phyloP scores from a whole-genome alignment of 2,888 invertebrate species.

The Scaptomyza caliginosa region DNA sequence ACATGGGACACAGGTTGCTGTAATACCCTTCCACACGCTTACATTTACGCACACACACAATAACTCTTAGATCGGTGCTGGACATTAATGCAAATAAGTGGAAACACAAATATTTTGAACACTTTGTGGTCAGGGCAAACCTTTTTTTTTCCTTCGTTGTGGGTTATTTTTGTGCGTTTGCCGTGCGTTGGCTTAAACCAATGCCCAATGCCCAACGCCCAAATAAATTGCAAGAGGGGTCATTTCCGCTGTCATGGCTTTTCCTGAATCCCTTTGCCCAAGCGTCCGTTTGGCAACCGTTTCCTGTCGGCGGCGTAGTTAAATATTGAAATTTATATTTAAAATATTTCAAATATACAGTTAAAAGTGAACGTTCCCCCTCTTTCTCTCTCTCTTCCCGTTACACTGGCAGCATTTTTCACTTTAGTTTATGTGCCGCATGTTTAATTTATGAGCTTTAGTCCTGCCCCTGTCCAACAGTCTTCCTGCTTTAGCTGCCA shows the following conservation, averaged over 20 bases:
- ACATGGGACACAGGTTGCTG: constrained; percentile 39
- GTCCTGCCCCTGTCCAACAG: background rate
- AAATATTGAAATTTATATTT: constrained; percentile 79
- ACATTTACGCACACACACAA: constrained; percentile 19
- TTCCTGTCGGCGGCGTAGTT: constrained; percentile 77
- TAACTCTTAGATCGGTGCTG: constrained; percentile 48
- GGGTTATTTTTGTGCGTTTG: constrained; percentile 5
- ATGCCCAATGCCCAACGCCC: constrained; percentile 28
- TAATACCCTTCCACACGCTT: constrained; percentile 2
- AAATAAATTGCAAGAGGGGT: constrained; percentile 66
- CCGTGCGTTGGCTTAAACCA: constrained; percentile 13
- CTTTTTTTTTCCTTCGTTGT: constrained; percentile 42
- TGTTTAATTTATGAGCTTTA: constrained; percentile 72
- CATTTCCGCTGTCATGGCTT: constrained; percentile 76
- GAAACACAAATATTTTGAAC: constrained; percentile 78
- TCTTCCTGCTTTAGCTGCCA: background rate
- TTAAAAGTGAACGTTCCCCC: constrained; percentile 57
- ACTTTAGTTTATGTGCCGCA: constrained; percentile 72
- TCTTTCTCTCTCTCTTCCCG: background rate
- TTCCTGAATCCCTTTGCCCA: constrained; percentile 52
- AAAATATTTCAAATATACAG: constrained; percentile 75
- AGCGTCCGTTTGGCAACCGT: constrained; percentile 64
- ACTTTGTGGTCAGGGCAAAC: constrained; percentile 70
- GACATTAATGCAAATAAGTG: constrained; percentile 77
- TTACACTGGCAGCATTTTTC: constrained; percentile 42